Evolutionary conservation across 2,888 invertebrate genomes (phyloP).

Genomic region (Homarus gammarus): DNA sequence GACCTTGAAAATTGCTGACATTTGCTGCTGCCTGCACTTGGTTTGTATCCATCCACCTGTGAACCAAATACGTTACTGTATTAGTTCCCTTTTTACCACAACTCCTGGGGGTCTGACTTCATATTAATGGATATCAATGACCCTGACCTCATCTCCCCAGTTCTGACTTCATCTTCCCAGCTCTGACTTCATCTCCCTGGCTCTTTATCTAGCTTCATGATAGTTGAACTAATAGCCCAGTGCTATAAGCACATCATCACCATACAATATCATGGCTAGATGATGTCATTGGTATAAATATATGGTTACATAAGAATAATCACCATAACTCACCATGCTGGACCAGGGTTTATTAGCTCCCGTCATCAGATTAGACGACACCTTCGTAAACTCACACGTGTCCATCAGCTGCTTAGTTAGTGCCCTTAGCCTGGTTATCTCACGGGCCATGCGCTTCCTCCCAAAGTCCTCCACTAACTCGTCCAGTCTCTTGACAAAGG

Average conservation of each 20-base stretch:
- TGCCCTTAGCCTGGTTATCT: slow-evolving; percentile 21
- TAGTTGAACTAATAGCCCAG: too few relatives aligned
- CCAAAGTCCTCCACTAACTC: slow-evolving; percentile 58
- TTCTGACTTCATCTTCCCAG: neutral
- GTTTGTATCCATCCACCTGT: slow-evolving; percentile 19
- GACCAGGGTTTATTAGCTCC: slow-evolving; percentile 37
- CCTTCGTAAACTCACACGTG: slow-evolving; percentile 15
- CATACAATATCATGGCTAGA: neutral
- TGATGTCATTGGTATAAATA: too few relatives aligned
- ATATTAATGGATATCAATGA: neutral
- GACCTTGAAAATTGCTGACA: slow-evolving; percentile 2
- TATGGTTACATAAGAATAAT: too few relatives aligned
- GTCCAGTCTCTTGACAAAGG: slow-evolving; percentile 63
- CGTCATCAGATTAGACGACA: neutral
- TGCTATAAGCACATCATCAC: neutral
- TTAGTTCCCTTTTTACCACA: too few relatives aligned
- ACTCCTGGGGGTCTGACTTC: neutral
- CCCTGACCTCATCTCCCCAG: neutral
- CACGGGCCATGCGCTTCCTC: slow-evolving; percentile 44
- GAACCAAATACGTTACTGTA: neutral
- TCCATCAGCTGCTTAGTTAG: slow-evolving; percentile 25
- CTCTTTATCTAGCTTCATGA: neutral
- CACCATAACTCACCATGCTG: slow-evolving; percentile 5
- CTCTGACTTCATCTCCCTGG: neutral
- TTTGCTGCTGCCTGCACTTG: neutral